Conservation (phyloP, 2,888 invertebrate species). For the Tetragnatha montana region DNA sequence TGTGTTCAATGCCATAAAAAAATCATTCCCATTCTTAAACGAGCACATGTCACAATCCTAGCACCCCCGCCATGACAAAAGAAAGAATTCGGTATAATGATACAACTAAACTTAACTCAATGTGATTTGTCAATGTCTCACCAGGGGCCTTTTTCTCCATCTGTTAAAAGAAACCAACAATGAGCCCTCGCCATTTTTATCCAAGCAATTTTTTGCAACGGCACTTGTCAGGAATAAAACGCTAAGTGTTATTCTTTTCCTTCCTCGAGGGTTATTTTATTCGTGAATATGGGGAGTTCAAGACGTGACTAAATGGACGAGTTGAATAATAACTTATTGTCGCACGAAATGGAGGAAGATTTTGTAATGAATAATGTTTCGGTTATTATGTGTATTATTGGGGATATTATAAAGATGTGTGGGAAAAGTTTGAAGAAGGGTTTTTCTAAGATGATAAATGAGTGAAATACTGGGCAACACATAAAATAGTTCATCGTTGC, state of each 20-base stretch:
- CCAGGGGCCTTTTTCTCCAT: constrained; percentile 8
- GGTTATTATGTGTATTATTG: background rate
- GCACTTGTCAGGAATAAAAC: constrained; percentile 16
- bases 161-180: background rate
- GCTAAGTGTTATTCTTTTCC: background rate
- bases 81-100: constrained; percentile 9
- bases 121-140: constrained; percentile 52
- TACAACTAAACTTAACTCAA: constrained; percentile 43
- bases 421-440: background rate
- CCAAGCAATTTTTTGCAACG: background rate
- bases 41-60: constrained; percentile 38
- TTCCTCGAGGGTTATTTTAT: constrained; percentile 5
- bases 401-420: background rate
- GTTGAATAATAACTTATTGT: constrained; percentile 1
- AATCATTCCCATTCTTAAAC: constrained; percentile 14
- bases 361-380: background rate
- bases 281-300: background rate
- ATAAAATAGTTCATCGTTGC: no score
- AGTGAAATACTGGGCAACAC: no score
- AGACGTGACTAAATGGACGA: background rate
- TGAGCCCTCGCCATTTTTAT: background rate
- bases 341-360: background rate
- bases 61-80: background rate
- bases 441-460: no score
- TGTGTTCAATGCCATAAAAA: background rate